Conservation (phyloP, 1,140 invertebrate species). For the Heliconius hewitsoni region DNA sequence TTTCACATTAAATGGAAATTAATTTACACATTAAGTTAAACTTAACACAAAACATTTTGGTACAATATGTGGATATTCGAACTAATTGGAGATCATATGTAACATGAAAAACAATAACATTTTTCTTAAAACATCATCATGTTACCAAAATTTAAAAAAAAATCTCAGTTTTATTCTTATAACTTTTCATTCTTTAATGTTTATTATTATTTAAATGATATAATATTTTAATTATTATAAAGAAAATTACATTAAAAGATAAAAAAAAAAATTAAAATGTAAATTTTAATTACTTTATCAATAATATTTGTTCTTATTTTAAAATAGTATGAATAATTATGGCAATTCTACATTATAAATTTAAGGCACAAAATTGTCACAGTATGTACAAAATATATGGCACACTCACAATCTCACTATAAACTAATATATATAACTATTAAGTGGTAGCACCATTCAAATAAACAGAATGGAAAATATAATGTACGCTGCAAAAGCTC, state of each 20-base stretch:
- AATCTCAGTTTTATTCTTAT: not conserved
- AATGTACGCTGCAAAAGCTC: not conserved
- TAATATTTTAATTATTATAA: not conserved
- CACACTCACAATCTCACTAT: slow-evolving; percentile 40
- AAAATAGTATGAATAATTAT: not conserved
- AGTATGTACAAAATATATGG: slow-evolving; percentile 45
- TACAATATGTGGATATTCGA: slow-evolving; percentile 18
- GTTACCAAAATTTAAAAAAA: not conserved
- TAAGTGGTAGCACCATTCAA: slow-evolving; percentile 33
- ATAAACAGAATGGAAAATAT: slow-evolving; percentile 36
- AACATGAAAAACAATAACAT: slow-evolving; percentile 9
- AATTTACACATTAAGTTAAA: slow-evolving; percentile 27
- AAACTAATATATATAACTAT: slow-evolving; percentile 14
- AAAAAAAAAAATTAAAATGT: not conserved
- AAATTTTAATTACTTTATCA: not conserved
- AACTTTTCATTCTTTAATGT: not conserved
- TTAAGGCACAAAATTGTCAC: slow-evolving; percentile 40
- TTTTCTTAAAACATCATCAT: not conserved
- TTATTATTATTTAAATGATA: not conserved
- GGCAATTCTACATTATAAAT: slow-evolving; percentile 20
- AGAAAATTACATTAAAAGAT: not conserved
- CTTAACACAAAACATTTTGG: slow-evolving; percentile 34
- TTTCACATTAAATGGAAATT: slow-evolving; percentile 28
- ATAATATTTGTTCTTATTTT: not conserved
- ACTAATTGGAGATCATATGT: slow-evolving; percentile 37